A percentile compares a stretch with the other conserved stretches of the same genome.
Conservation (phyloP, 2,888 invertebrate genomes). For the Lepidochrysops patricia region DNA sequence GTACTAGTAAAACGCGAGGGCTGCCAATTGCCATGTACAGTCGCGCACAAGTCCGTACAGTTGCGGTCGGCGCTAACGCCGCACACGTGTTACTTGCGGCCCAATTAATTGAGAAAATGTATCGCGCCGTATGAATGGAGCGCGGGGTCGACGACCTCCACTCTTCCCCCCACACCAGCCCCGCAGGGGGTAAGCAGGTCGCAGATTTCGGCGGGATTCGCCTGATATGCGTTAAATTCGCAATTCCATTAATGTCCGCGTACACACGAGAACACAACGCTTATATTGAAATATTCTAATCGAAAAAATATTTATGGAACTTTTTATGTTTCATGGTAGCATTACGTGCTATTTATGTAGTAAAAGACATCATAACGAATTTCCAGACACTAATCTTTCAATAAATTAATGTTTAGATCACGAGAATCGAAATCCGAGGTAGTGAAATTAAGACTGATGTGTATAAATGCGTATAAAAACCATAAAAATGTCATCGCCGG, state of each 20-base stretch:
- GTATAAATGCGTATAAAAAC: not conserved
- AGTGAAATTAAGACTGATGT: not conserved
- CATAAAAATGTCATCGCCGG: not conserved
- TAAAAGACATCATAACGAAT: not conserved
- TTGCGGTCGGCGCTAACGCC: not conserved
- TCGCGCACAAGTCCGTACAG: no score
- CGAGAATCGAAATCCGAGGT: not conserved
- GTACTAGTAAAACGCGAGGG: no score
- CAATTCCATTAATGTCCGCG: constrained; percentile 16
- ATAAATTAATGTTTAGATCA: not conserved
- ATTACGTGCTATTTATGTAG: not conserved
- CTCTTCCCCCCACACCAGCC: not conserved
- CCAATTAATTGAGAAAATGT: constrained; percentile 4
- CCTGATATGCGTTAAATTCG: constrained; percentile 31
- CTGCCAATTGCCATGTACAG: no score
- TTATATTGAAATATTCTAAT: no score
- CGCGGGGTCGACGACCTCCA: constrained; percentile 32
- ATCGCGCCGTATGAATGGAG: constrained; percentile 32
- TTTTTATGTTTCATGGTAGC: not conserved
- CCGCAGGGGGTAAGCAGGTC: constrained; percentile 32
- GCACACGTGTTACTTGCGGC: not conserved
- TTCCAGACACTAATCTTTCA: not conserved
- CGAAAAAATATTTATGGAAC: no score
- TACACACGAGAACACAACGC: constrained; percentile 3
- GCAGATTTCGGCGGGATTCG: constrained; percentile 28